These are phyloP conservation scores for Marcusenius ussheri DNA, from an alignment of 2,113 vertebrate genomes.

Conservation along the genomic window DNA sequence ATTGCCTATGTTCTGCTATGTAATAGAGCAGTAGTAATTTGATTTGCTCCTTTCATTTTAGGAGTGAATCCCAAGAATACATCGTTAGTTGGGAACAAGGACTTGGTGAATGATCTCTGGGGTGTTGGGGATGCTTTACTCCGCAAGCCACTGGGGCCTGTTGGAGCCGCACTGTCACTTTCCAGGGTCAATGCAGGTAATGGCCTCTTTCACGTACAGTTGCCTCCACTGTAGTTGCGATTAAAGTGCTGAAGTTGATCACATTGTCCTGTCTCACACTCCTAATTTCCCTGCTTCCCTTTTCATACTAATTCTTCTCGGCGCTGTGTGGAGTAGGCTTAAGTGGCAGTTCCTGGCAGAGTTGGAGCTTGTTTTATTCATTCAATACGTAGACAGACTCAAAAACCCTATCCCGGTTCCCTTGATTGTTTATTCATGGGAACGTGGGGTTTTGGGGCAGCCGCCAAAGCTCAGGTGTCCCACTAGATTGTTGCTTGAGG, in stretches of 20 bases:
- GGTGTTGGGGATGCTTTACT: conserved; percentile 57
- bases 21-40: background rate
- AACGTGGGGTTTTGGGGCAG: conserved; percentile 36
- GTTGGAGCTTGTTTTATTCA: conserved; percentile 42
- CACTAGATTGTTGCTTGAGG: conserved; percentile 28
- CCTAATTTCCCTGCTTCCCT: background rate
- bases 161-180: conserved; percentile 64
- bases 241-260: background rate
- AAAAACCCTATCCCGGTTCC: conserved; percentile 36
- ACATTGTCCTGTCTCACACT: background rate
- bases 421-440: conserved; percentile 52
- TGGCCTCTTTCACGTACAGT: background rate
- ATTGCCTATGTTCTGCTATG: background rate
- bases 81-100: conserved; percentile 62
- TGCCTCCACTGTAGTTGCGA: background rate
- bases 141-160: conserved; percentile 54
- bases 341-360: conserved; percentile 35
- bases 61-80: conserved; percentile 82
- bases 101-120: conserved; percentile 65
- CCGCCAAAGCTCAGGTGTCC: conserved; percentile 48
- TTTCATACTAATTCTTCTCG: conserved; percentile 3
- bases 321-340: background rate
- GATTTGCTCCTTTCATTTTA: conserved; percentile 41
- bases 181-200: conserved; percentile 66
- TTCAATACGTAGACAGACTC: conserved; percentile 46